Base-by-base conservation (phyloP, 2,797 vertebrate genomes). In the Phrynocephalus guinanensis region DNA sequence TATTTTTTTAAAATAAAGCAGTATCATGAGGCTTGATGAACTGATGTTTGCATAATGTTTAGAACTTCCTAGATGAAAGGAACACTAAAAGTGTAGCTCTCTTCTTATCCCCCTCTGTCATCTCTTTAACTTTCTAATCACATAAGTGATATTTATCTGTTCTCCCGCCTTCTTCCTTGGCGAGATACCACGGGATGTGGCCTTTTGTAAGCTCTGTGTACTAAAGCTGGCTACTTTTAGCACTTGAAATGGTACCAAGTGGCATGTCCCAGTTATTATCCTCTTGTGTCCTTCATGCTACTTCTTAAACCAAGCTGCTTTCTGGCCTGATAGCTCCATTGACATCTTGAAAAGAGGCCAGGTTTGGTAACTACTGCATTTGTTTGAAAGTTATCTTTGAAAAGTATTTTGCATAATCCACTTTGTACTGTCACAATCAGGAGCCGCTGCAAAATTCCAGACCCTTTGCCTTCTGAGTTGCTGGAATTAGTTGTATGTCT, bases 11-110 rank as follows among this genome's bases (percentile, higher is more conserved):
- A 24, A 63, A 77, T 8, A 82, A 88, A 82, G 48, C 50, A 50
- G 50, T 82, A 71, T 66, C 85, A 82, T 73, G 75, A 89, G 50
- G 15, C 50, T 82, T 82, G 73, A 72, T 73, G 75, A 73, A 83
- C 22, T 73, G 68, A 83, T 79, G 26, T 83, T 83, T 89, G 75
- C 84, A 86, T 82, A 52, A 20, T 3, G 13, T 83, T 72, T 77
- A 72, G 26, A 79, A 33, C 26, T 66, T 52, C 26, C 7, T 75
- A n/a, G 30, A 83, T 44, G 68, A 86, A 83, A 89, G 52, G 30
- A 68, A 26, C n/a, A 38, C n/a, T 71, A 73, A 71, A 83, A 72
- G 18, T 73, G 28, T 79, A 56, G 24, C 66, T 86, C n/a, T 56
- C n/a, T 83, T 63, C 22, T 73, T 67, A 82, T 73, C 18, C 60